Evolutionary conservation across 2,113 vertebrate genomes (phyloP), one percentile per base, ranked within the genome.

Genomic region (Cavia porcellus): DNA sequence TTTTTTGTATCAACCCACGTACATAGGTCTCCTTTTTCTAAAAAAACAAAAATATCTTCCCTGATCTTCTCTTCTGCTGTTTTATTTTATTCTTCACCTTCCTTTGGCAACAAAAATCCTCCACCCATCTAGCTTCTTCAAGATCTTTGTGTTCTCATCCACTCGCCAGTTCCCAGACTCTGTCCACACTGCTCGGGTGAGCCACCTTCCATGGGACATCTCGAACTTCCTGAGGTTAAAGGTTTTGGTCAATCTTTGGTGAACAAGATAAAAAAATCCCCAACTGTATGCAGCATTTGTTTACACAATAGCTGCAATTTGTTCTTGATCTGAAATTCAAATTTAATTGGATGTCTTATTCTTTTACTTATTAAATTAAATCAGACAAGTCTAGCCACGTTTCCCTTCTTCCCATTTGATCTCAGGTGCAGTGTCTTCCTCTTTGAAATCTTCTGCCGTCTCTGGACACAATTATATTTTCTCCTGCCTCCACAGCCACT

Each of bases 271-370:
- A 24, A 96, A 96, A 89, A 55, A 68, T 66, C 47, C 32, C 52
- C 28, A 87, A 47, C 82, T 94, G 45, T 35, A 83, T 86, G 35
- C 28, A 94, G 45, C 80, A 91, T 89, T 68, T 50, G 19, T 35
- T 61, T 1, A 64, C 22, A 17, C 15, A 55, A 3, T 12, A 64
- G 12, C 30, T 38, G 55, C 25, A 70, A 22, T n/a, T 61, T 64
- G 75, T 3, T 50, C 74, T 93, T 80, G 89, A 83, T 95, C 55
- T 89, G 17, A 94, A 93, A 66, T 79, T 35, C 32, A 86, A 86
- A 86, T 82, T 93, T 95, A 79, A 91, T 70, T 87, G 2, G 15
- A 15, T 57, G 17, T 47, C 68, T 35, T 84, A 8, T 64, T 30
- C 45, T 89, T 96, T 80, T 79, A 22, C 45, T 92, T 57, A 74